Evolutionary conservation across 2,797 vertebrate genomes (phyloP), one percentile per base, ranked within the genome.

Genomic region (Tinamus major): DNA sequence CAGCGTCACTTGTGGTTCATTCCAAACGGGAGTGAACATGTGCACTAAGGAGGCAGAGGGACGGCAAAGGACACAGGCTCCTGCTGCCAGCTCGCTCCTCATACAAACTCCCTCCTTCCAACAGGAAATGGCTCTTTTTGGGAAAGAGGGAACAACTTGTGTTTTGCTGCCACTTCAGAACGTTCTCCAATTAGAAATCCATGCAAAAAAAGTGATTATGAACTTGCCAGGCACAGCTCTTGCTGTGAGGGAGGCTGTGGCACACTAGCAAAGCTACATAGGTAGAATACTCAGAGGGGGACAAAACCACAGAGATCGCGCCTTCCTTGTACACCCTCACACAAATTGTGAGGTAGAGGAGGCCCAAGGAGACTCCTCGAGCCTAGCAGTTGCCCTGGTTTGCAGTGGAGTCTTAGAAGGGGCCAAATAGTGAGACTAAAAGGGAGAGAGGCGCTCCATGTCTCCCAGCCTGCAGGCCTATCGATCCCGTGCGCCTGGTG

Each of bases 131-230:
- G 89, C 96, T 90, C 61, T 8, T 88, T 91, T 81, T 92, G 70
- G 64, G 83, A 91, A 94, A 87, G 91, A 85, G 80, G 88, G 90
- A 96, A 96, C 91, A 93, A 95, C 92, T 63, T 79, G 88, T 87
- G 87, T 83, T 95, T 95, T 92, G 96, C 94, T 91, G 96, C 81
- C 85, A 89, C 77, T 92, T 94, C 80, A 95, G 91, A 95, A 93
- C 76, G 86, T 97, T 94, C 83, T 92, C 85, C 88, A 96, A 91
- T 90, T 95, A 82, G 85, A 81, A 90, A 89, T 46, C 86, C 93
- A 94, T 96, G 89, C 81, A 12, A 13, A 95, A 95, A 92, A 95
- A 90, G 24, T 84, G 80, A 90, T 79, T 84, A 94, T 79, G 96
- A 87, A 95, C 95, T 93, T 90, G 59, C 82, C 61, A 90, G 46